Evolutionary conservation across 2,113 vertebrate genomes (phyloP).

Genomic region (Anarrhichthys ocellatus): DNA sequence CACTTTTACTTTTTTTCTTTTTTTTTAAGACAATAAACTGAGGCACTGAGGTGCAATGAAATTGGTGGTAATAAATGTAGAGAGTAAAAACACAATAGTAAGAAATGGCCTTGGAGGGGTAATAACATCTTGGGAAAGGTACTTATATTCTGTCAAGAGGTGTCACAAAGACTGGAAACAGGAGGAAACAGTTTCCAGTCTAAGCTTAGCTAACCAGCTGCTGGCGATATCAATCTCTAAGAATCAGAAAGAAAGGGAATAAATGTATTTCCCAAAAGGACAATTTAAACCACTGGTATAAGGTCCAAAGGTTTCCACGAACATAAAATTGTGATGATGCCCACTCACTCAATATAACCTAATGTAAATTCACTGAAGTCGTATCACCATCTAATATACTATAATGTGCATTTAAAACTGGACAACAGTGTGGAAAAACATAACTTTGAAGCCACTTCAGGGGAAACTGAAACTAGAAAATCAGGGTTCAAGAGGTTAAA

Average conservation of each 20-base stretch:
- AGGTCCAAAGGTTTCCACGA: background rate
- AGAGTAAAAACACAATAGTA: background rate
- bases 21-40: background rate
- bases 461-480: background rate
- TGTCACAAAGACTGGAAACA: background rate
- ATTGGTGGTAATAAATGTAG: background rate
- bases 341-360: background rate
- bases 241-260: background rate
- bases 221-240: background rate
- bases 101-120: background rate
- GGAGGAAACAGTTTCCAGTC: background rate
- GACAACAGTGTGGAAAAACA: background rate
- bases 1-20: background rate
- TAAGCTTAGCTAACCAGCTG: background rate
- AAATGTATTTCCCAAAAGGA: background rate
- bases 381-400: background rate
- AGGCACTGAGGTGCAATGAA: background rate
- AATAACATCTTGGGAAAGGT: background rate
- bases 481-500: conserved; percentile 19
- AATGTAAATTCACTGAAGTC: background rate
- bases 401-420: background rate
- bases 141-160: background rate
- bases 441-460: background rate
- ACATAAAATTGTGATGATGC: background rate
- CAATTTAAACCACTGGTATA: background rate